phyloP scores from a whole-genome alignment of 2,797 vertebrate genomes.

The Synaphobranchus kaupii region DNA sequence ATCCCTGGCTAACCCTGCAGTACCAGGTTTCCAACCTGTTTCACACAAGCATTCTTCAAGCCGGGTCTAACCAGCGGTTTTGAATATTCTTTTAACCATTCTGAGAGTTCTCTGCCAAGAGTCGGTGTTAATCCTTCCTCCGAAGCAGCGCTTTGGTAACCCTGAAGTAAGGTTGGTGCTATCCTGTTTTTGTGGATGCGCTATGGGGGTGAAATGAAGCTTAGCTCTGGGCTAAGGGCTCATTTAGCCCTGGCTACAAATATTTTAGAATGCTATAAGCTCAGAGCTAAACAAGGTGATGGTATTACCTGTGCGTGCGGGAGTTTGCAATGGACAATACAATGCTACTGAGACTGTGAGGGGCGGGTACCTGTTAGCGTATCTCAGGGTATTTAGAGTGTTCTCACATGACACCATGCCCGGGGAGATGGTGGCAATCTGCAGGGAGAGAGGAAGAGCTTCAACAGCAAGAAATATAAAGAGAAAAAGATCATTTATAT shows the following conservation, averaged over 20 bases:
- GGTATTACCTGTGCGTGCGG: neutral
- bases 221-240: neutral
- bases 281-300: neutral
- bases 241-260: neutral
- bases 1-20: neutral
- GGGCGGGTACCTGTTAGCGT: conserved; percentile 88
- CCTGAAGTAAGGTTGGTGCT: neutral
- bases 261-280: neutral
- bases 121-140: neutral
- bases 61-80: neutral
- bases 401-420: conserved; percentile 99
- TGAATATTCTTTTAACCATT: neutral
- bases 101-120: neutral
- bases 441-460: conserved; percentile 33
- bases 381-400: conserved; percentile 94
- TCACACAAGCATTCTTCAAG: neutral
- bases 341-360: neutral
- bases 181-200: neutral
- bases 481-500: neutral
- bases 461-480: neutral
- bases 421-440: conserved; percentile 97
- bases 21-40: neutral
- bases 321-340: neutral
- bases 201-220: neutral
- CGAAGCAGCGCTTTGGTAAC: neutral